Evolutionary conservation across 2,797 vertebrate genomes (phyloP), one percentile per base, ranked within the genome.

Genomic region (Sus cebifrons): DNA sequence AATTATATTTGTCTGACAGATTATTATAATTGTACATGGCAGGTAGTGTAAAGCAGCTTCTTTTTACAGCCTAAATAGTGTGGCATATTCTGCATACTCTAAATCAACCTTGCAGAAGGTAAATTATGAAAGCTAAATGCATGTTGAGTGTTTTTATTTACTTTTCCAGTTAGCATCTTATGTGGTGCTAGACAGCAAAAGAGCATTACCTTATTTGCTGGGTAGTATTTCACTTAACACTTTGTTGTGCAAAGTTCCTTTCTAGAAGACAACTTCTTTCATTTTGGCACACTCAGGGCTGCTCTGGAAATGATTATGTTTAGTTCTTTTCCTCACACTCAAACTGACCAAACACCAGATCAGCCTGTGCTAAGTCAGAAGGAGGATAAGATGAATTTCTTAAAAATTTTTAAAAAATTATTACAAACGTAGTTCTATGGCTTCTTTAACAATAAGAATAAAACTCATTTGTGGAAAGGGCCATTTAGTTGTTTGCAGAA

Each of bases 1-100:
- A 99, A 99, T 99, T 99, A 99, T 98, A 98, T 98, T 98, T 99
- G 98, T 98, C 98, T 98, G 97, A 95, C 98, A 98, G 98, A 98
- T 98, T 98, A 98, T 98, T 98, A 98, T 98, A 98, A 99, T 98
- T 98, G 97, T 96, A 98, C 97, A 89, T 98, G 98, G 98, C 98
- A 98, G 98, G 98, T 96, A 97, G 96, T 97, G 96, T 86, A 98
- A 98, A 98, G 96, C 94, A 98, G 94, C 77, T 97, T 75, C 95
- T 97, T 98, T 98, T 96, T 97, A 96, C 92, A 96, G 85, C 73
- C 97, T 98, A 98, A 98, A 97, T 91, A 97, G 95, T 98, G 97
- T 97, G 93, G 95, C 96, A 97, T 96, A 83, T 85, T 97, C 75
- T 91, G 96, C 96, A 96, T 96, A 94, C 62, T 98, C 32, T 77